A percentile compares a stretch with the other conserved stretches of the same genome.
Conservation (phyloP, 2,888 invertebrate genomes). For the Muschampia plurimacula region DNA sequence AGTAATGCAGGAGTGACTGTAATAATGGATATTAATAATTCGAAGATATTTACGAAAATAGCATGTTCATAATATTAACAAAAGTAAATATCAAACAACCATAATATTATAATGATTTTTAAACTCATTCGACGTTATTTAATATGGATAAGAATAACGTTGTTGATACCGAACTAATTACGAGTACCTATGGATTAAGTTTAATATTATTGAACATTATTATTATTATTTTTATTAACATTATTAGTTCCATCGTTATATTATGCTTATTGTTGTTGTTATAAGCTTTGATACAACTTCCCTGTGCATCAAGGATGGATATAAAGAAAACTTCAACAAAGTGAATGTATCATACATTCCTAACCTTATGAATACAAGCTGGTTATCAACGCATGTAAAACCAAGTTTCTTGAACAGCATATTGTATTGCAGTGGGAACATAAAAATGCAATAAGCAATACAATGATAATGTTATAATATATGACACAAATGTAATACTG, state of each 20-base stretch:
- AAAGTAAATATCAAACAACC: background rate
- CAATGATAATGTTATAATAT: slow-evolving; percentile 6
- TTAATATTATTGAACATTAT: background rate
- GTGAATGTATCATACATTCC: slow-evolving; percentile 17
- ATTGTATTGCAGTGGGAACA: slow-evolving; percentile 11
- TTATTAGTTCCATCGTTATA: no score
- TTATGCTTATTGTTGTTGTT: slow-evolving; percentile 7
- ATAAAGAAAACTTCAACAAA: slow-evolving; percentile 19
- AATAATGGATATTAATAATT: no score
- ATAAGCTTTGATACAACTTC: slow-evolving; percentile 21
- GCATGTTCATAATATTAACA: background rate
- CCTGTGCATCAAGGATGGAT: slow-evolving; percentile 18
- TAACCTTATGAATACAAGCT: slow-evolving; percentile 17
- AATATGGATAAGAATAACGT: background rate
- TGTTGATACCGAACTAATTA: background rate
- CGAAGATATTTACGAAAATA: background rate
- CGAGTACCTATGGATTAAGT: background rate
- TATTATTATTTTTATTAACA: no score
- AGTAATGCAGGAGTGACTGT: no score
- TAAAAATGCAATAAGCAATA: slow-evolving; percentile 20
- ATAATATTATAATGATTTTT: background rate
- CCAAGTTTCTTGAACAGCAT: slow-evolving; percentile 18
- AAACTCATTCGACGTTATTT: background rate
- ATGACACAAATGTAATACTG: slow-evolving; percentile 45
- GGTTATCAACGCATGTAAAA: slow-evolving; percentile 15